Conservation (phyloP, 1,140 invertebrate genomes). For the Zaprionus inermis region DNA sequence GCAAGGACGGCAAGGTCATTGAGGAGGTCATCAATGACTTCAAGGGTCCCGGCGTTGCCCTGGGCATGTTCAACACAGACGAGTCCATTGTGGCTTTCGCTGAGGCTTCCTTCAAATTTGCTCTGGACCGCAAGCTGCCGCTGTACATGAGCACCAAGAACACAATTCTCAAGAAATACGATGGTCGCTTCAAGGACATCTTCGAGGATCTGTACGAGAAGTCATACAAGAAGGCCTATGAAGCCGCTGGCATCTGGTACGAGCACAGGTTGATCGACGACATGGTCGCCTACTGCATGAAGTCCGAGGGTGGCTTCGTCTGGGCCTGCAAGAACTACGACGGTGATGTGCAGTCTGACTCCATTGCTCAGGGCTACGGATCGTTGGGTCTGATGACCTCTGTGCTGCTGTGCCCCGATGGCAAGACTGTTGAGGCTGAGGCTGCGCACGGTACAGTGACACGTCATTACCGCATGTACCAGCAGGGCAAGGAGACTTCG, state of each 20-base stretch:
- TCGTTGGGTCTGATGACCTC: slow-evolving; percentile 98
- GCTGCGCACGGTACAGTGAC: slow-evolving; percentile 99
- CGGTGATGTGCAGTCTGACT: slow-evolving; percentile 99
- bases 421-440: slow-evolving; percentile 98
- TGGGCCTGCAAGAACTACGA: slow-evolving; percentile 99
- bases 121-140: slow-evolving; percentile 93
- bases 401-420: slow-evolving; percentile 97
- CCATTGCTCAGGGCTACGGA: slow-evolving; percentile 97
- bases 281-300: slow-evolving; percentile 99
- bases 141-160: slow-evolving; percentile 99
- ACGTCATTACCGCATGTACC: slow-evolving; percentile 96
- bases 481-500: slow-evolving; percentile 98
- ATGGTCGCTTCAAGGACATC: slow-evolving; percentile 99
- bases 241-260: slow-evolving; percentile 96
- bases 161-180: slow-evolving; percentile 99
- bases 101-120: slow-evolving; percentile 96
- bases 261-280: slow-evolving; percentile 99
- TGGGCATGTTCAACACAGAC: slow-evolving; percentile 99
- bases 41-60: slow-evolving; percentile 93
- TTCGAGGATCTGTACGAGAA: slow-evolving; percentile 98
- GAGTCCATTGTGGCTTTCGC: slow-evolving; percentile 96
- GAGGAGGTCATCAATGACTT: slow-evolving; percentile 92
- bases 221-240: slow-evolving; percentile 94
- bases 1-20: slow-evolving; percentile 87
- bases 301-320: slow-evolving; percentile 98